Conservation (phyloP, 2,113 vertebrate genomes). For the Malurus elegans region DNA sequence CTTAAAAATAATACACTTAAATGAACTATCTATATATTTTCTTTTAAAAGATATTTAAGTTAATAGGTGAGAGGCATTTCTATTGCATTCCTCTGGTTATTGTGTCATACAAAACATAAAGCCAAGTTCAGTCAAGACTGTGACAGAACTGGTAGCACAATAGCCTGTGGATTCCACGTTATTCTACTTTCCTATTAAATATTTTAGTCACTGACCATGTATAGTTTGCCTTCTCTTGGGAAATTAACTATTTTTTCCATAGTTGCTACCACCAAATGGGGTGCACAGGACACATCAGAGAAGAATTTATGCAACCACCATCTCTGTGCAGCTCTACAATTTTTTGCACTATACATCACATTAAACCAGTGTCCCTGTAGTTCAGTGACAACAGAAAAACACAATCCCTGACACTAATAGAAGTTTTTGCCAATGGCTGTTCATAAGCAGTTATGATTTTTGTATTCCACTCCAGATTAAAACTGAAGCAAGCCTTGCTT, state of each 20-base stretch:
- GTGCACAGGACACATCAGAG: not conserved
- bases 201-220: not conserved
- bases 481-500: not conserved
- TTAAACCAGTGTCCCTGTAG: slow-evolving; percentile 10
- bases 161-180: not conserved
- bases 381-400: slow-evolving; percentile 33
- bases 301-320: slow-evolving; percentile 11
- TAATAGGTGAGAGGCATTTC: not conserved
- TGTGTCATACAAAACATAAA: not conserved
- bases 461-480: not conserved
- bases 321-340: not conserved
- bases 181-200: not conserved
- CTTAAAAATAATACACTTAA: not conserved
- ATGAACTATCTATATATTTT: not conserved
- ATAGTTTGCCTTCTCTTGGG: not conserved
- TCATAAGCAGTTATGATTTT: not conserved
- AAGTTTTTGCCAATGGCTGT: slow-evolving; percentile 12
- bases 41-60: not conserved
- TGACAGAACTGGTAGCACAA: not conserved
- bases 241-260: slow-evolving; percentile 25
- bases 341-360: slow-evolving; percentile 9
- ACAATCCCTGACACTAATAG: not conserved
- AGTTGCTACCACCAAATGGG: not conserved
- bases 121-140: not conserved
- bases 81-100: not conserved